Percentiles rank a stretch among this genome's conserved stretches.
Evolutionary conservation across 64 coral and sea anemone species (phyloP).

Genomic region (Actinia tenebrosa): DNA sequence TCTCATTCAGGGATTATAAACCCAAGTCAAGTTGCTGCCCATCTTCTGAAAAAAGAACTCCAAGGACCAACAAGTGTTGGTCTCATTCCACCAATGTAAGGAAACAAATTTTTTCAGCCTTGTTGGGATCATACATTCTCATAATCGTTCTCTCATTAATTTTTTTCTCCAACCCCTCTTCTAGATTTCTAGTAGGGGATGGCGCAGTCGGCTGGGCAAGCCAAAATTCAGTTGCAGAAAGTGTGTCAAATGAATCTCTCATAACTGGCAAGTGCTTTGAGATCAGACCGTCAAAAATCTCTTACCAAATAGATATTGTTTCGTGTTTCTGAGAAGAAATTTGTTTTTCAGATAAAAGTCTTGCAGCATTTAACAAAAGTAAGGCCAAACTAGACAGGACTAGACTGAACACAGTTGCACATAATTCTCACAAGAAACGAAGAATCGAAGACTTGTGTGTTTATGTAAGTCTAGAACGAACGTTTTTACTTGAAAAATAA

Average conservation of each 20-base stretch:
- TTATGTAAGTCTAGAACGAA: background rate
- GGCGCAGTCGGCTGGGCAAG: slow-evolving; percentile 79
- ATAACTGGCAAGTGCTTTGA: slow-evolving; percentile 3
- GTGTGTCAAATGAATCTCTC: slow-evolving; percentile 11
- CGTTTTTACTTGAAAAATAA: too few relatives aligned
- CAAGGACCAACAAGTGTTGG: slow-evolving; percentile 40
- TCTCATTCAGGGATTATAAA: slow-evolving; percentile 59
- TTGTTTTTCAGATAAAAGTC: slow-evolving; percentile 42
- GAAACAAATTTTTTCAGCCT: background rate
- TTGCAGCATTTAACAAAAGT: slow-evolving; percentile 55
- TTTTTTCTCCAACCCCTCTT: background rate
- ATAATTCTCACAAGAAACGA: slow-evolving; percentile 12
- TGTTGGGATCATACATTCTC: background rate
- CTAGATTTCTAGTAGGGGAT: slow-evolving; percentile 84
- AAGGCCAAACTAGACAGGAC: slow-evolving; percentile 2
- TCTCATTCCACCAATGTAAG: slow-evolving; percentile 76
- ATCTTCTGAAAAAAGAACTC: slow-evolving; percentile 55
- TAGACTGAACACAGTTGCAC: background rate
- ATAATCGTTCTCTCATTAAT: background rate
- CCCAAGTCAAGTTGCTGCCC: slow-evolving; percentile 63
- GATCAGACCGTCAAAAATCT: background rate
- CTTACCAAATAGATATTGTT: background rate
- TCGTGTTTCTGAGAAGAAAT: background rate
- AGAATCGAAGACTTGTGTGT: slow-evolving; percentile 48
- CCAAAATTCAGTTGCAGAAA: slow-evolving; percentile 50